Base-by-base conservation (phyloP, 2,797 vertebrate genomes). In the Lutjanus argentimaculatus region DNA sequence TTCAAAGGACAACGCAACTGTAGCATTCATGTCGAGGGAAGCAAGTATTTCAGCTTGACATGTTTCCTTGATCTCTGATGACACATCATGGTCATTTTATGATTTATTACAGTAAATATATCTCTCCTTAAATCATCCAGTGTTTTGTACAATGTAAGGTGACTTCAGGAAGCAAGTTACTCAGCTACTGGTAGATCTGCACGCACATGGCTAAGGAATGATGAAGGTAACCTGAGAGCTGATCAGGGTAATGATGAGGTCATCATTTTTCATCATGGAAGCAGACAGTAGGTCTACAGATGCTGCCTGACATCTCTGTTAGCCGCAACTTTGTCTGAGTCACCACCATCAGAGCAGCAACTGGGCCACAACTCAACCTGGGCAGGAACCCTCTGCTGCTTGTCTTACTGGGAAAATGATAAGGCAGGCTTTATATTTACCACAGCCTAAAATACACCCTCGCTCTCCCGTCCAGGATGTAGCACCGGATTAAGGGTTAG, bases 391-490 rank as follows among this genome's bases (percentile, higher is more conserved):
- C 76, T 43, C 36, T 36, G 42, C 82, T 58, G 72, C 75, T 70
- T 81, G 77, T 80, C 77, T 86, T 77, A 72, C 87, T 69, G 81
- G 77, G 84, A 83, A 91, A 91, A 77, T 30, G 90, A 93, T 93
- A 87, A 89, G 90, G 88, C 83, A 67, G 77, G 74, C 63, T 80
- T 67, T 93, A 93, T 93, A 88, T 90, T 92, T 92, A 91, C 76
- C 88, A 55, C 87, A 83, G 90, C 94, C 63, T 79, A 94, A 96
- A 96, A 95, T 95, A 95, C 79, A 72, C 67, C 64, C 80, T 46
- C 7, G 83, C 86, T 79, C 72, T 80, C 65, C 25, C 71, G 85
- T 89, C 83, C 84, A 75, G 81, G 86, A 84, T 25, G 79, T 48
- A 78, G 83, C 70, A 61, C 81, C 3, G 22, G 85, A 87, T 93